Evolutionary conservation across 2,888 invertebrate genomes (phyloP), one percentile per base, ranked within the genome.

Genomic region (Gastracanthus pulcherrimus): DNA sequence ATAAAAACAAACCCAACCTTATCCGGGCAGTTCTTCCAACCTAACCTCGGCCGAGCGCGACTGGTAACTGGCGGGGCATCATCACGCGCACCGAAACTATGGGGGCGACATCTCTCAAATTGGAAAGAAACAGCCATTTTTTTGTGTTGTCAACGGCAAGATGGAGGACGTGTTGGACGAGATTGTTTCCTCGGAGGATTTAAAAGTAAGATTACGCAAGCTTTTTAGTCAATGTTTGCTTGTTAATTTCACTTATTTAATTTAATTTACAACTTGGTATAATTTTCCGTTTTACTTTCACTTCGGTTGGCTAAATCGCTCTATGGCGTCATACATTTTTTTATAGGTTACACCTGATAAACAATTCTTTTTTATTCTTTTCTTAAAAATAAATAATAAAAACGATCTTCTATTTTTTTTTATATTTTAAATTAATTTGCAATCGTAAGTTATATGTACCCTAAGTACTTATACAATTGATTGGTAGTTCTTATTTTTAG

Each of bases 91-190:
- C n/a, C n/a, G n/a, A n/a, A n/a, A n/a, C 3, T 58, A 13, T 41
- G 36, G 41, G 29, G 48, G 71, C 67, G 77, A 77, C 81, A 74
- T 77, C 60, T 76, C 71, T 31, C n/a, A n/a, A 67, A 74, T 60
- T 62, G 19, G 41, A 77, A 76, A 71, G 70, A 71, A 74, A 69
- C 69, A 51, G 67, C 66, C 81, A 77, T 75, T 62, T 67, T 80
- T 78, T 74, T 74, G n/a, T n/a, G 41, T 75, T 67, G 74, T 60
- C n/a, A 41, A 41, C 62, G 58, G 38, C 55, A 55, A 86, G 80
- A 96, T 97, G 97, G 96, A 96, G 87, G 96, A 96, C 90, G 93
- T 97, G 85, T 92, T 97, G 85, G 95, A 96, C 86, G 97, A 97
- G 92, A 94, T 95, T 74, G 97, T 97, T 82, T 94, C 96, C 60